Conservation (phyloP, 1,140 invertebrate genomes). For the Scylla paramamosain region DNA sequence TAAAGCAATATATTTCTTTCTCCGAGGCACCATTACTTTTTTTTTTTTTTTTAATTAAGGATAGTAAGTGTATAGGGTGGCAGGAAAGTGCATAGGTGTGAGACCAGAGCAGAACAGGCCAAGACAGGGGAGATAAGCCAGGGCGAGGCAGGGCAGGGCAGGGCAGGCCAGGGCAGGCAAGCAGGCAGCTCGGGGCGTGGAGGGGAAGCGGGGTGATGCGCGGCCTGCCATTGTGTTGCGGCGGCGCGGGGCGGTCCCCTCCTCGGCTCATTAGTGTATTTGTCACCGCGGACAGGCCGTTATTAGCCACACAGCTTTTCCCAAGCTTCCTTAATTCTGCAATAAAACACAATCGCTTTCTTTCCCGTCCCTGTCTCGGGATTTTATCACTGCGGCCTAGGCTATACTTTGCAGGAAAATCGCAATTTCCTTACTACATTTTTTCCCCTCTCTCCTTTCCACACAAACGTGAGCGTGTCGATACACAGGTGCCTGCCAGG, state of each 20-base stretch:
- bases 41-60: no score
- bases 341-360: constrained; percentile 37
- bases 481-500: not conserved
- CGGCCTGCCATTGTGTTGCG: not conserved
- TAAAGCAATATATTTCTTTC: no score
- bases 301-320: constrained; percentile 36
- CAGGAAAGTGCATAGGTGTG: no score
- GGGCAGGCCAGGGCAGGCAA: not conserved
- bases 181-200: not conserved
- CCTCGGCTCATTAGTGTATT: constrained; percentile 40
- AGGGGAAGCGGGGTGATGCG: not conserved
- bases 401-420: not conserved
- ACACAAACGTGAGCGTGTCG: not conserved
- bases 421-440: not conserved
- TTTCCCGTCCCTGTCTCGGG: not conserved
- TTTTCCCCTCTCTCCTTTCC: not conserved
- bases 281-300: constrained; percentile 43
- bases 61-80: no score
- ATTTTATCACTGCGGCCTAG: not conserved
- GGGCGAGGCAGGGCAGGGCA: not conserved
- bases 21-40: no score
- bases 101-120: no score
- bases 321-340: constrained; percentile 57
- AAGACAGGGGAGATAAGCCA: not conserved
- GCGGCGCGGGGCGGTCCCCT: not conserved